Percentiles rank a stretch among this genome's conserved stretches.
Conservation (phyloP, 2,797 vertebrate species). For the Malacoraja senta region DNA sequence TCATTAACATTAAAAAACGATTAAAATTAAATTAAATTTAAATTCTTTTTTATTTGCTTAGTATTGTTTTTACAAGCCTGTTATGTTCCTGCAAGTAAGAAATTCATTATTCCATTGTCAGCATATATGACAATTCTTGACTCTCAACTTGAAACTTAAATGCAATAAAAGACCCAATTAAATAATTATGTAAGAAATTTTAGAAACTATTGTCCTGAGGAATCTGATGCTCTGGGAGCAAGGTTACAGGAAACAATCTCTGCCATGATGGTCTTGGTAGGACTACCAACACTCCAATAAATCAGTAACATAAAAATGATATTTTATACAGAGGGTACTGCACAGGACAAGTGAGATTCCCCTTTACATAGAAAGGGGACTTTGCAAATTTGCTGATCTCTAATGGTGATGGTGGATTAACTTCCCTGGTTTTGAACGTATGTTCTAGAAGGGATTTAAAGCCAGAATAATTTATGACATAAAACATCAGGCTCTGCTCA, state of each 20-base stretch:
- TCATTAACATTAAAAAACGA: too few species aligned
- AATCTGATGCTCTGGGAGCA: background rate
- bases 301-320: background rate
- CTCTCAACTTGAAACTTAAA: background rate
- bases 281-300: background rate
- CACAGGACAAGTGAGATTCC: background rate
- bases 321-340: too few species aligned
- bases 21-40: too few species aligned
- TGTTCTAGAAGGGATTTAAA: background rate
- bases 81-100: too few species aligned
- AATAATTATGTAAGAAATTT: background rate
- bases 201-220: background rate
- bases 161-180: background rate
- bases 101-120: too few species aligned
- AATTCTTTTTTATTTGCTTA: too few species aligned
- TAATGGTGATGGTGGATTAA: background rate
- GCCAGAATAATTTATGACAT: background rate
- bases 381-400: background rate
- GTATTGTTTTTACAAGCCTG: too few species aligned
- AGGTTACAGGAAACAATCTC: background rate
- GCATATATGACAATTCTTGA: too few species aligned
- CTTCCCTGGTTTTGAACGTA: background rate
- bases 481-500: background rate
- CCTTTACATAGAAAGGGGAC: background rate
- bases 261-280: background rate